Conservation (phyloP, 2,888 invertebrate species). For the Cheilosia impressa region DNA sequence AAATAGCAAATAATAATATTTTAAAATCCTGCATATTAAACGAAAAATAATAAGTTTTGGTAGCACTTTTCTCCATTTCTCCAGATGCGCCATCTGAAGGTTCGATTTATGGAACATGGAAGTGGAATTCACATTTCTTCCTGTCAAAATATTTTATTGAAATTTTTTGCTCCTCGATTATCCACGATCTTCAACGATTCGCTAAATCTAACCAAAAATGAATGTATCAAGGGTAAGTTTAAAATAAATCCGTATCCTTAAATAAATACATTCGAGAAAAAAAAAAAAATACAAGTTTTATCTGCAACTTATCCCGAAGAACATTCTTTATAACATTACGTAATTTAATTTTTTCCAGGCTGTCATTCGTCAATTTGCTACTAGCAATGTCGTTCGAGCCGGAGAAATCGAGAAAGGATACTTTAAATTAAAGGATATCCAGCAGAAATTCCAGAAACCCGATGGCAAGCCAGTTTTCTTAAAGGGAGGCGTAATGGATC, state of each 20-base stretch:
- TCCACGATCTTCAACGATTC: constrained; percentile 70
- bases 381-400: constrained; percentile 77
- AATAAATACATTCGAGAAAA: not conserved
- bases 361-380: constrained; percentile 81
- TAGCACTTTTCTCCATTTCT: constrained; percentile 61
- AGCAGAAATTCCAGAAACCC: constrained; percentile 81
- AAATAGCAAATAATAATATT: too few species aligned
- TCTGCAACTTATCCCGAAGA: not conserved
- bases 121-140: constrained; percentile 19
- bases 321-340: constrained; percentile 77
- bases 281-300: not conserved
- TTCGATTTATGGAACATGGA: constrained; percentile 12
- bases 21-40: not conserved
- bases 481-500: constrained; percentile 84
- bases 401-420: constrained; percentile 80
- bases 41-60: constrained; percentile 6
- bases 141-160: constrained; percentile 51
- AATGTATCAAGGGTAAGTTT: constrained; percentile 82
- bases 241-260: not conserved
- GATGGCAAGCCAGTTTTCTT: constrained; percentile 85
- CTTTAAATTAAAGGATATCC: constrained; percentile 76
- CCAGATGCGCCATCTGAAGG: constrained; percentile 52
- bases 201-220: constrained; percentile 76
- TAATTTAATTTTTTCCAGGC: constrained; percentile 79
- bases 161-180: constrained; percentile 14